These are phyloP conservation scores for Brachionus sp. DNA, from an alignment of 1,140 invertebrate species.

Conservation along the genomic window DNA sequence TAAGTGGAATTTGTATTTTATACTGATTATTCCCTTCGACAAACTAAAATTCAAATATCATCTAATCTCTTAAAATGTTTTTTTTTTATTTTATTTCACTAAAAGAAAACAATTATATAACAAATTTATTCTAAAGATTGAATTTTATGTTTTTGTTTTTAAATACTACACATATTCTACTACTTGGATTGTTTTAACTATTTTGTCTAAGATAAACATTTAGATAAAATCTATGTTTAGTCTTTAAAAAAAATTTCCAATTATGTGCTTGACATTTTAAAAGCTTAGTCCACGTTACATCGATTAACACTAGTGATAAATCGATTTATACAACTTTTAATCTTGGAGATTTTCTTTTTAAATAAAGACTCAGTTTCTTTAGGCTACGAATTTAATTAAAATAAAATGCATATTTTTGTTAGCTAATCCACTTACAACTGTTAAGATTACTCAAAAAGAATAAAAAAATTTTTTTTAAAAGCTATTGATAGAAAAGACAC, in stretches of 20 bases:
- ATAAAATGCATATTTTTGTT: neutral
- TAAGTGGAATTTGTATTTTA: neutral
- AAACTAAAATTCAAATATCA: neutral
- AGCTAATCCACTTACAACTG: slow-evolving; percentile 10
- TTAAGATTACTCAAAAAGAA: neutral
- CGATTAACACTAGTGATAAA: neutral
- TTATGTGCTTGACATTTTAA: neutral
- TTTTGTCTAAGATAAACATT: slow-evolving; percentile 2
- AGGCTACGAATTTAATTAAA: neutral
- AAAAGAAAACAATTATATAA: neutral
- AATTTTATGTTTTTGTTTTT: neutral
- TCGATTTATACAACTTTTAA: neutral
- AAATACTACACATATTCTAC: neutral
- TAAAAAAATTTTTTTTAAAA: neutral
- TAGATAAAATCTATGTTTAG: neutral
- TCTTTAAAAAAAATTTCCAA: neutral
- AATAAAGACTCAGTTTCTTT: neutral
- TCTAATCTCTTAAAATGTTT: neutral
- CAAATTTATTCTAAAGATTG: neutral
- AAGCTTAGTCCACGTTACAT: neutral
- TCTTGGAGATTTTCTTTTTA: neutral
- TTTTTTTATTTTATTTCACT: neutral
- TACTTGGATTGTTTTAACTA: neutral
- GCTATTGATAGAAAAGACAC: neutral
- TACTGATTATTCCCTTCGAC: neutral